Evolutionary conservation across 2,113 vertebrate species (phyloP).

Genomic region (Catharus minimus): DNA sequence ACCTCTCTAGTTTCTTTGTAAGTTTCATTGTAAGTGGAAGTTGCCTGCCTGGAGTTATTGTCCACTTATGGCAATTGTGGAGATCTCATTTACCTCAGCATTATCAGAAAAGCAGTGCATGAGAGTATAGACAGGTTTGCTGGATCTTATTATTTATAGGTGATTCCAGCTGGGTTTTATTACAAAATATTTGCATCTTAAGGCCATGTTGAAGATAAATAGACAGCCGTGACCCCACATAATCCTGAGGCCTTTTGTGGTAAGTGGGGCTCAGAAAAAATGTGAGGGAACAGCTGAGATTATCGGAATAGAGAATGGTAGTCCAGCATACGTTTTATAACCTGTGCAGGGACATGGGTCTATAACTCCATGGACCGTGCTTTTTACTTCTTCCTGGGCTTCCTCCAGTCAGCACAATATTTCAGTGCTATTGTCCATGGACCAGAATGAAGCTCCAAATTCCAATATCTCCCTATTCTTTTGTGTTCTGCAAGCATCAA

Average conservation of each 20-base stretch:
- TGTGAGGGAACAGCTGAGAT: neutral
- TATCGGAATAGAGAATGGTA: neutral
- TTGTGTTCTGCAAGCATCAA: neutral
- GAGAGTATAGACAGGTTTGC: neutral
- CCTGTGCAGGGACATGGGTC: neutral
- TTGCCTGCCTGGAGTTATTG: neutral
- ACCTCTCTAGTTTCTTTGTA: neutral
- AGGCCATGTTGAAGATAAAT: neutral
- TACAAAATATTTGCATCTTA: conserved; percentile 30
- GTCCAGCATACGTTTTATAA: neutral
- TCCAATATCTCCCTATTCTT: neutral
- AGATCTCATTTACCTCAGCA: neutral
- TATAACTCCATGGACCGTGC: rapidly evolving
- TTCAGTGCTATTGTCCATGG: neutral
- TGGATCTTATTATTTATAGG: conserved; percentile 30
- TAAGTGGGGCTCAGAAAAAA: neutral
- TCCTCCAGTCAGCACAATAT: neutral
- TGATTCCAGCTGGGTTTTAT: neutral
- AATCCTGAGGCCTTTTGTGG: neutral
- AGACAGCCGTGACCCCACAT: neutral
- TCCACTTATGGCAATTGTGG: neutral
- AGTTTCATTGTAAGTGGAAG: neutral
- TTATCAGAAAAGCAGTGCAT: neutral
- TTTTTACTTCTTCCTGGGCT: neutral
- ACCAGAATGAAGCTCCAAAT: neutral